Evolutionary conservation across 2,797 vertebrate genomes (phyloP), one percentile per base, ranked within the genome.

Genomic region (Lerista edwardsae): DNA sequence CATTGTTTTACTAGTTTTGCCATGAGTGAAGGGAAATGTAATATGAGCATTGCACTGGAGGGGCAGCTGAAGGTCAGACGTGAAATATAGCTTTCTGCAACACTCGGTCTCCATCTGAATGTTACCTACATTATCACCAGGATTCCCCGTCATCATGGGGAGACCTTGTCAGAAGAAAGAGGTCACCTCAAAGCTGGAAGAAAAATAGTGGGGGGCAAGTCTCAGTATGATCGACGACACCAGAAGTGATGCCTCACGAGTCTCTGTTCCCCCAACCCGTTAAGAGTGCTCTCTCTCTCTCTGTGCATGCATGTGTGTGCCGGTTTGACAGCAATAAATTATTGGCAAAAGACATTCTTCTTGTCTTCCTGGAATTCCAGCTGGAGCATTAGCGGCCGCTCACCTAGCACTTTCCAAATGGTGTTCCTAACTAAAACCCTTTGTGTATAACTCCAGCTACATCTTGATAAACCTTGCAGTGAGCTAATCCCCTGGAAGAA

Each of bases 51-150:
- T 93, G 90, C 90, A 91, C 90, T 92, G 71, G 93, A 94, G 92
- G 93, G 93, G 93, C 91, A 95, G 91, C 91, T 95, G 94, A 94
- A 95, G 94, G 93, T 95, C 93, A 94, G 87, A 82, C 94, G 92
- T 94, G 93, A 94, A 95, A 95, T 94, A 94, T 92, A 89, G 92
- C 92, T 94, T 93, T 93, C 92, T 94, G 85, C 92, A 89, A 92
- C 89, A 89, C 92, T 93, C 93, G 93, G 92, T 94, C 93, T 93
- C 91, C 85, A 94, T 91, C 90, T 93, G 94, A 93, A 92, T 92
- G 93, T 91, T 95, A 94, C 93, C 93, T 94, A 90, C 91, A 92
- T 95, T 94, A 94, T 92, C 91, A 92, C 94, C 90, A 87, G 90
- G 90, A 90, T 91, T 94, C 90, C 90, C 94, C 94, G 93, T 93